phyloP scores from a whole-genome alignment of 2,888 invertebrate species.

The Diadromus collaris region DNA sequence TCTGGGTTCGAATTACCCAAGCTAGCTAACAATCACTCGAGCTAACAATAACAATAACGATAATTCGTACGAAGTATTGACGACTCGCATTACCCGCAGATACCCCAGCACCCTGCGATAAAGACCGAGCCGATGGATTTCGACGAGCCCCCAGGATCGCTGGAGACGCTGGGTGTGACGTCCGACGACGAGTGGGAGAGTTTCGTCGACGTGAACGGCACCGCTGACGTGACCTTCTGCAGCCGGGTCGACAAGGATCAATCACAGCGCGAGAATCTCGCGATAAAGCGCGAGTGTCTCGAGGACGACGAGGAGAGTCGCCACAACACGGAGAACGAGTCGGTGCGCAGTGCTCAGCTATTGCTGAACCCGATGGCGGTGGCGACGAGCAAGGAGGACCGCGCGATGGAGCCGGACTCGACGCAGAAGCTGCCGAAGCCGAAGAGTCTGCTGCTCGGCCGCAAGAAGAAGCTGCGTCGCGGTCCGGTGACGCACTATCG shows the following conservation, averaged over 20 bases:
- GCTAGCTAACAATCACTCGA: too few relatives aligned
- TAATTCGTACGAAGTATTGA: background rate
- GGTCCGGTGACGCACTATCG: conserved; percentile 75
- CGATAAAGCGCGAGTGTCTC: conserved; percentile 81
- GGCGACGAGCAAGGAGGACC: conserved; percentile 65
- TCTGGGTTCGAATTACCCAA: too few relatives aligned
- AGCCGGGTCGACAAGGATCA: conserved; percentile 63
- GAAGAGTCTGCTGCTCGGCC: conserved; percentile 16
- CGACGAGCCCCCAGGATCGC: conserved; percentile 70
- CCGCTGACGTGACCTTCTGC: conserved; percentile 67
- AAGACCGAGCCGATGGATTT: conserved; percentile 83
- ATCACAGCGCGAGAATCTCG: background rate
- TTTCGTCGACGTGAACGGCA: conserved; percentile 79
- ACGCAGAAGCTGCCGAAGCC: conserved; percentile 67
- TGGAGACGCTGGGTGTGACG: conserved; percentile 67
- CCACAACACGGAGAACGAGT: conserved; percentile 66
- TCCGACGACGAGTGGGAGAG: conserved; percentile 75
- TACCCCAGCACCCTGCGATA: conserved; percentile 76
- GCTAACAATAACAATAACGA: too few relatives aligned
- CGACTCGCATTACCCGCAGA: conserved; percentile 73
- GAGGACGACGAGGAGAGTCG: conserved; percentile 68
- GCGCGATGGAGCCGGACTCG: conserved; percentile 75
- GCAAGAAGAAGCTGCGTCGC: conserved; percentile 70
- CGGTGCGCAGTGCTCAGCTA: conserved; percentile 68
- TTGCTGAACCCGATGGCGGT: conserved; percentile 73